Base-by-base conservation (phyloP, 2,888 invertebrate species). In the Phrixothrix hirtus region DNA sequence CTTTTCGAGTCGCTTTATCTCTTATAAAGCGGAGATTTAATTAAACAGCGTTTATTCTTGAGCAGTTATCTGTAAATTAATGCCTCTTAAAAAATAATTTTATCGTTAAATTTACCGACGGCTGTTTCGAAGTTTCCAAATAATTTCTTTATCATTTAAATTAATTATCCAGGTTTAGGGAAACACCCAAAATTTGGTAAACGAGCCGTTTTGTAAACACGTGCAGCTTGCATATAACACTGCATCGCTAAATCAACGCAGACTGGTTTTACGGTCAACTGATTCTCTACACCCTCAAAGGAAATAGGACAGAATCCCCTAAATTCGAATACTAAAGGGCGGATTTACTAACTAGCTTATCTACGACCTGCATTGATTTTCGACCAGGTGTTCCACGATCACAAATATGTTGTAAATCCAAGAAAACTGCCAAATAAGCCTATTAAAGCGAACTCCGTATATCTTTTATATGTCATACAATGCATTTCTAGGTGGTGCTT, bases 221-320 rank as follows among this genome's bases (percentile, higher is more conserved):
- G 32, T 47, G 50, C 49, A 54, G 51, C 62, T 61, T 66, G 64
- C 65, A 65, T 62, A 62, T 11, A 32, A 10, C 17, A 26, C 38
- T 57, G 63, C 65, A 63, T 62, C 61, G 58, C 58, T 58, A 57
- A 66, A 64, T 63, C 63, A 57, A 59, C 57, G 60, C 27, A 62
- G 61, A 63, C 51, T 41, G 60, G 51, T 57, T 61, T 59, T 55
- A 60, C 52, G 54, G 55, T 47, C 60, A 59, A 50, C 57, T 57
- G 54, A 60, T 56, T 52, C 59, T 58, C 44, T 49, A 39, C 37
- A 49, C 41, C 59, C 59, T 60, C 63, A 63, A 61, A 62, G 63
- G 59, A 60, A 60, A 55, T 46, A 49, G 53, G 57, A 57, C 52
- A 25, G 32, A 59, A 63, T 55, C 55, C 57, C 59, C 59, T 58